Evolutionary conservation across 2,113 vertebrate species (phyloP), one percentile per base, ranked within the genome.

Genomic region (Promerops cafer): DNA sequence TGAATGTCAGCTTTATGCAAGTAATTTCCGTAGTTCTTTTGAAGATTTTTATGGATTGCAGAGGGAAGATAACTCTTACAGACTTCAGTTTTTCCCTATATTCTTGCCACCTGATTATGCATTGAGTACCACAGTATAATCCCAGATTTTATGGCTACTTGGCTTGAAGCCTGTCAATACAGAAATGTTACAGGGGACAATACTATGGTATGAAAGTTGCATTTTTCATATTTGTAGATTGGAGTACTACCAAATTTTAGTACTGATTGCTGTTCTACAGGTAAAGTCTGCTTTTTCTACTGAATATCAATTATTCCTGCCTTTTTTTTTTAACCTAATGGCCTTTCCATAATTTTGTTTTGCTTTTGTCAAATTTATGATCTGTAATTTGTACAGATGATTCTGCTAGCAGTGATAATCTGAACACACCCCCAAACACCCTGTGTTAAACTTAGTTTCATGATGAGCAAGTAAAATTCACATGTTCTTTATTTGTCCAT

Each of bases 401-500:
- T 52, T 83, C 44, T 60, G 52, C 22, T 66, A 86, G 70, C 39
- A 23, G 14, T 16, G 4, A 57, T 11, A 42, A 79, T 42, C 42
- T 40, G 54, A 72, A 75, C 6, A 50, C 16, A 2, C 3, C 22
- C 37, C 54, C 16, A 82, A 84, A 84, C 2, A 23, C 77, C 60
- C 64, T 80, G 31, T 56, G 49, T 97, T 96, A 82, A 68, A 97
- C 89, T 88, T 95, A 97, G 93, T 91, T 91, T 95, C 98, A 96
- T 96, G 87, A 97, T 97, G 89, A 98, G 86, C 90, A 95, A 80
- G 89, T 95, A 97, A 98, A 98, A 98, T 94, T 97, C 96, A 98
- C 97, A 97, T 95, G 96, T 98, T 98, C 95, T 98, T 98, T 98
- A 98, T 98, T 98, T 97, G 94, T 98, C 97, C 97, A 97, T 97